Conservation (phyloP, 2,797 vertebrate species). For the Peromyscus eremicus region DNA sequence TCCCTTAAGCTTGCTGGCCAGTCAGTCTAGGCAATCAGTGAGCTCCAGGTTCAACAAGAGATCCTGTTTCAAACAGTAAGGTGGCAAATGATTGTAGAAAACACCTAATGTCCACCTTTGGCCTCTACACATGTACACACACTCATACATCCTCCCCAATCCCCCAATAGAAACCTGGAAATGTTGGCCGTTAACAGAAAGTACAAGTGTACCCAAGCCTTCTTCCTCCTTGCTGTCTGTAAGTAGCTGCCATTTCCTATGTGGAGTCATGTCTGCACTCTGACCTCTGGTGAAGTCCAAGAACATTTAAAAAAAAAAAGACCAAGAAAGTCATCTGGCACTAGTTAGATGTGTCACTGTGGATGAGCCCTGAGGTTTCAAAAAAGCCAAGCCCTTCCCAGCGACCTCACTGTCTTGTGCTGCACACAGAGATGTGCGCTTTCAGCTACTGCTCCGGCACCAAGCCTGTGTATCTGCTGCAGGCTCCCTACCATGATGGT, state of each 20-base stretch:
- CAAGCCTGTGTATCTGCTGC: background rate
- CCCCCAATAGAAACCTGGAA: background rate
- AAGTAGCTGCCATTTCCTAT: background rate
- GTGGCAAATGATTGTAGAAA: background rate
- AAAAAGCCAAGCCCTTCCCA: background rate
- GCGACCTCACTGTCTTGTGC: background rate
- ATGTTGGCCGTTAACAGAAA: background rate
- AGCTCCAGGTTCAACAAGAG: background rate
- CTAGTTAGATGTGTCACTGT: background rate
- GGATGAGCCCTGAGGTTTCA: background rate
- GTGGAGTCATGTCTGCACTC: background rate
- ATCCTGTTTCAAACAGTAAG: background rate
- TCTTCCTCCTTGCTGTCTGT: background rate
- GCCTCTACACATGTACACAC: background rate
- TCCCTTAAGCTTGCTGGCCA: background rate
- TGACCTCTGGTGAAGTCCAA: background rate
- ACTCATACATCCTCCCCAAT: background rate
- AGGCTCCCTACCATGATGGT: background rate
- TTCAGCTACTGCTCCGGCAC: background rate
- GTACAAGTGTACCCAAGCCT: background rate
- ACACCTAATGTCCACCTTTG: background rate
- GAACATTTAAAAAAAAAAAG: background rate
- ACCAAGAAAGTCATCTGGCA: background rate
- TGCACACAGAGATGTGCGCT: background rate
- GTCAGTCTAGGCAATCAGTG: background rate